These are phyloP conservation scores for Pachyuromys duprasi DNA, from an alignment of 2,797 vertebrate genomes.

Conservation along the genomic window DNA sequence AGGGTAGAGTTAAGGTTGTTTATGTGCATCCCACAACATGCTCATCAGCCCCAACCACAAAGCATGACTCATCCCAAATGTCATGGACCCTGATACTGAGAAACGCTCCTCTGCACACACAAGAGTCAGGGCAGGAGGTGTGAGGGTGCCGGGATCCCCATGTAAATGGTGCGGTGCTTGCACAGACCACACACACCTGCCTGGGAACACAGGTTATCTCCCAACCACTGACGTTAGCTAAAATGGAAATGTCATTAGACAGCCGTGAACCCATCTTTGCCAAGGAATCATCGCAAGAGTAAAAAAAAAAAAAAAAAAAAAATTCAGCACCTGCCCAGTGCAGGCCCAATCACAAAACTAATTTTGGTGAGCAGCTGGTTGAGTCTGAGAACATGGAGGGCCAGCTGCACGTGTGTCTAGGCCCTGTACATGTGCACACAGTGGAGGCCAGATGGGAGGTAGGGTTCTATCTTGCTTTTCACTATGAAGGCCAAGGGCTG, in stretches of 20 bases:
- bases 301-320: not conserved
- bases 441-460: not conserved
- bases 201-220: too few species aligned
- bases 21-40: rapidly evolving
- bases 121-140: too few species aligned
- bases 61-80: not conserved
- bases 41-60: not conserved
- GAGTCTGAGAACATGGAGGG: not conserved
- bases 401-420: not conserved
- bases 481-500: not conserved
- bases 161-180: not conserved
- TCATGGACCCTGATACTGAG: not conserved
- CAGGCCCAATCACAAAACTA: too few species aligned
- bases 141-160: too few species aligned
- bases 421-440: not conserved
- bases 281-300: not conserved
- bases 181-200: not conserved
- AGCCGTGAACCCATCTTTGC: not conserved
- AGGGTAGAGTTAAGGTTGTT: not conserved
- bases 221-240: not conserved
- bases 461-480: not conserved
- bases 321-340: not conserved
- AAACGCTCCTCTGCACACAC: not conserved
- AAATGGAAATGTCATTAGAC: not conserved
- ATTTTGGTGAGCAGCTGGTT: not conserved